Percentiles rank a stretch among this genome's conserved stretches.
Conservation (phyloP, 2,113 vertebrate species). For the Neodon shergylaensis region DNA sequence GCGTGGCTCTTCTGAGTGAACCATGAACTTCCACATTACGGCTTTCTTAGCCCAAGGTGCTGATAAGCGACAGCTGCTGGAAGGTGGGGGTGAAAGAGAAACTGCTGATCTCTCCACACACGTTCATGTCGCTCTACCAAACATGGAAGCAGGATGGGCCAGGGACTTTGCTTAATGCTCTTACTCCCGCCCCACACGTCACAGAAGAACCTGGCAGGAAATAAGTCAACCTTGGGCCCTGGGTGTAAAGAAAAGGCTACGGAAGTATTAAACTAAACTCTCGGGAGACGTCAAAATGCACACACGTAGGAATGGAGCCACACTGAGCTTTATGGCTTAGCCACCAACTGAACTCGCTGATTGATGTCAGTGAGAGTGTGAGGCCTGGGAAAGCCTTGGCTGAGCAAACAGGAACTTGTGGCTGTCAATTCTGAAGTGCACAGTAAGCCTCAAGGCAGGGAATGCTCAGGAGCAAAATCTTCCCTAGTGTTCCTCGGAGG, state of each 20-base stretch:
- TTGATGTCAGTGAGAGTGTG: not conserved
- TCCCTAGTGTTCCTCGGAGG: not conserved
- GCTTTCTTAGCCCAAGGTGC: not conserved
- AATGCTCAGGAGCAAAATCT: not conserved
- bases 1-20: too few relatives aligned
- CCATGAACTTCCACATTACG: not conserved
- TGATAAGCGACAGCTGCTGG: not conserved
- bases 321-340: not conserved
- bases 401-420: not conserved
- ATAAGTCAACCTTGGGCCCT: not conserved
- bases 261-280: not conserved
- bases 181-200: not conserved
- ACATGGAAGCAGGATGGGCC: too few relatives aligned
- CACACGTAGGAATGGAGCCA: not conserved
- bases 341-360: too few relatives aligned
- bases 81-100: rapidly evolving
- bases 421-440: not conserved
- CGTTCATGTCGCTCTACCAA: not conserved
- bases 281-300: not conserved
- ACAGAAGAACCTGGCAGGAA: not conserved
- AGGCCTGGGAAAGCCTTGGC: not conserved
- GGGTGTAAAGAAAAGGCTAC: not conserved
- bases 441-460: not conserved
- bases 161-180: not conserved
- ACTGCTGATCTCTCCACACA: not conserved